Conservation (phyloP, 2,888 invertebrate genomes). For the Clanis bilineata region DNA sequence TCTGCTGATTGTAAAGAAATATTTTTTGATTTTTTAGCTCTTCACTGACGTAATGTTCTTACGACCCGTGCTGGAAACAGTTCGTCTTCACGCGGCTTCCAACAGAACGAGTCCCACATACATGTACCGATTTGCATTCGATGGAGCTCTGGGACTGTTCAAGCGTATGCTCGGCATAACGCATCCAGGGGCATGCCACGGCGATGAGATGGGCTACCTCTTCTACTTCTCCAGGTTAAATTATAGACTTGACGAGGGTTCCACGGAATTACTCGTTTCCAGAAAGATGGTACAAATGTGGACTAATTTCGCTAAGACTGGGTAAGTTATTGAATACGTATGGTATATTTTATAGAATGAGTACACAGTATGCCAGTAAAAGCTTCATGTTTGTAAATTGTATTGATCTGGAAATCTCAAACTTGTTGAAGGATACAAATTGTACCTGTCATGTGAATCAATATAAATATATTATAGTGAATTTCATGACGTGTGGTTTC, state of each 20-base stretch:
- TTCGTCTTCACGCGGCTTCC: slow-evolving; percentile 62
- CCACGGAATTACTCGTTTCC: slow-evolving; percentile 81
- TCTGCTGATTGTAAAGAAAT: not conserved
- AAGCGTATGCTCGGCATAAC: slow-evolving; percentile 84
- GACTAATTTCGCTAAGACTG: slow-evolving; percentile 85
- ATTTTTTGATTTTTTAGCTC: slow-evolving; percentile 56
- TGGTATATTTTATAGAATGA: no score
- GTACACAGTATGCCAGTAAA: no score
- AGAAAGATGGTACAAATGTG: slow-evolving; percentile 84
- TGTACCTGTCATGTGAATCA: no score
- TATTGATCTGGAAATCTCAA: no score
- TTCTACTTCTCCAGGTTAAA: slow-evolving; percentile 85
- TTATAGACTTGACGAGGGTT: slow-evolving; percentile 81
- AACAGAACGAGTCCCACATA: slow-evolving; percentile 80
- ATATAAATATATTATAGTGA: no score
- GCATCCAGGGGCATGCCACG: slow-evolving; percentile 83
- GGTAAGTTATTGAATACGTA: no score
- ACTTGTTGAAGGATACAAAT: no score
- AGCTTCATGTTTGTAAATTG: no score
- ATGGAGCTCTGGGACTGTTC: slow-evolving; percentile 84
- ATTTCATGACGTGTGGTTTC: no score
- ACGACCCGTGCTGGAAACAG: slow-evolving; percentile 79
- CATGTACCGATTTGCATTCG: slow-evolving; percentile 83
- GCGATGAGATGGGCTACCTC: slow-evolving; percentile 85
- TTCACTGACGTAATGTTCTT: slow-evolving; percentile 85